Percentiles rank a stretch among this genome's conserved stretches.
phyloP scores from a whole-genome alignment of 2,797 vertebrate genomes.

The Enteromius argenteus region DNA sequence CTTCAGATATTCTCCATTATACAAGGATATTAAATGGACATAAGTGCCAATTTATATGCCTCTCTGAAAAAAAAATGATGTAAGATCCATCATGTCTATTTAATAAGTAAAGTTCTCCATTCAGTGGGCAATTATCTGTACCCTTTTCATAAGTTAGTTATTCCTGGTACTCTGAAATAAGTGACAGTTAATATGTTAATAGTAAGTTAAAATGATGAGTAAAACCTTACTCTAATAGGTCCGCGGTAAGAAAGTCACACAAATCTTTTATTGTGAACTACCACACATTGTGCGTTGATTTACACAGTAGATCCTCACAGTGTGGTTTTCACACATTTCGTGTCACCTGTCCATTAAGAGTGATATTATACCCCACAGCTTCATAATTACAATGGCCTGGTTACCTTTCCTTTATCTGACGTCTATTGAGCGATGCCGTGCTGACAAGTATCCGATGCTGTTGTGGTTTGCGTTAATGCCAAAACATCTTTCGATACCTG shows the following conservation, averaged over 20 bases:
- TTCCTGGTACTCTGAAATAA: neutral
- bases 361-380: conserved; percentile 14
- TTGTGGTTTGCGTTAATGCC: conserved; percentile 23
- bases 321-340: neutral
- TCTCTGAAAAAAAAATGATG: neutral
- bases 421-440: conserved; percentile 39
- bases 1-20: neutral
- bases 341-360: conserved; percentile 39
- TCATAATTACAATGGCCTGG: conserved; percentile 25
- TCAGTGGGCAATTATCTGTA: conserved; percentile 16
- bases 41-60: conserved; percentile 11
- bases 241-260: neutral
- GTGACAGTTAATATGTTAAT: neutral
- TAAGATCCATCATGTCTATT: conserved; percentile 5
- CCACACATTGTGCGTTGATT: neutral
- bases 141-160: neutral
- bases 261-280: neutral
- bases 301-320: neutral
- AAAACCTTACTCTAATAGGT: conserved; percentile 24
- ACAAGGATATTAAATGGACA: neutral
- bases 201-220: neutral
- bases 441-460: conserved; percentile 37
- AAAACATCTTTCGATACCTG: conserved; percentile 28
- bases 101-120: conserved; percentile 18
- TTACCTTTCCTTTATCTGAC: conserved; percentile 34